phyloP scores from a whole-genome alignment of 2,113 vertebrate species.

The Lathamus discolor region DNA sequence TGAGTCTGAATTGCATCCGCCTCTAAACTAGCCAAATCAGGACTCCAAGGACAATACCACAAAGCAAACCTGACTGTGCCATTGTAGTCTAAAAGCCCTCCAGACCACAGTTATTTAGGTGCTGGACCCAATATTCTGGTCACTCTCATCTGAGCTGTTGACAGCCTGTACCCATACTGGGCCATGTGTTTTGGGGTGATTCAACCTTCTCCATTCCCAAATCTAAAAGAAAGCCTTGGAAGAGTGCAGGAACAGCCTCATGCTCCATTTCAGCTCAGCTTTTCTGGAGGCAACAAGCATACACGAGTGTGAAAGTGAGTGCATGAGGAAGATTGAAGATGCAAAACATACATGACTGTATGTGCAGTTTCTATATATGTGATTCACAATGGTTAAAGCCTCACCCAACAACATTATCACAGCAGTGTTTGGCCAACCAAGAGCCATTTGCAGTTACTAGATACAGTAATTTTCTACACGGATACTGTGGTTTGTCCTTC shows the following conservation, averaged over 20 bases:
- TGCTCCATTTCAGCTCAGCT: neutral
- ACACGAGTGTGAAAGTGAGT: accelerated
- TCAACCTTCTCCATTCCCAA: neutral
- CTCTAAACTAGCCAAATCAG: neutral
- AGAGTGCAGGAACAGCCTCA: neutral
- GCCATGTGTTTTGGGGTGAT: neutral
- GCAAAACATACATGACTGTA: neutral
- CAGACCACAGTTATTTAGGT: neutral
- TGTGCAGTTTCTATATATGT: neutral
- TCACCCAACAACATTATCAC: neutral
- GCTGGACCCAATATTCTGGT: accelerated
- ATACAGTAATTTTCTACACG: neutral
- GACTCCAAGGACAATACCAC: neutral
- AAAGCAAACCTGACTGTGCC: neutral
- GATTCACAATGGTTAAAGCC: neutral
- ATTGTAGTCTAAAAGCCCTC: neutral
- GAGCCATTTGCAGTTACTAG: neutral
- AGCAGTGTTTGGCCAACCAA: neutral
- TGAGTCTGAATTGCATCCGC: neutral
- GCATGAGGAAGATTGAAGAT: neutral
- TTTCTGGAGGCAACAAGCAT: neutral
- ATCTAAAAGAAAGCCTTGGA: neutral
- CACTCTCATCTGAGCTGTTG: neutral
- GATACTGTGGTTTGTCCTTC: constrained; percentile 48
- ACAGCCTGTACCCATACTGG: neutral